Base-by-base conservation (phyloP, 1,140 invertebrate genomes). In the Listronotus oregonensis region DNA sequence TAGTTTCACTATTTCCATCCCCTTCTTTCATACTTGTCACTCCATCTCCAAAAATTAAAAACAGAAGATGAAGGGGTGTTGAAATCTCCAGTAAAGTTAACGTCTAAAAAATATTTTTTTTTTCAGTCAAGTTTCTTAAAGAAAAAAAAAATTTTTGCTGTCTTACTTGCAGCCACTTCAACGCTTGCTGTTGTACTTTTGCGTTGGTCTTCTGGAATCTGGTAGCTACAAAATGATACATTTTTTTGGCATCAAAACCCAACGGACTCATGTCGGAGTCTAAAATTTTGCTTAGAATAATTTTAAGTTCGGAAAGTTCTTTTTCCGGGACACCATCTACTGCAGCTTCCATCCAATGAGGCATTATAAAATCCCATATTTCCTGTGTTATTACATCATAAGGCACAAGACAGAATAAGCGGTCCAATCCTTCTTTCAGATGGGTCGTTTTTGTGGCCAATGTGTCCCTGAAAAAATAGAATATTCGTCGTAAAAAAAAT, bases 341-440 rank as follows among this genome's bases (percentile, higher is more conserved):
- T 68, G 99, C 95, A 0, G 95, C 93, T 82, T 99, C 95, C 88
- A 99, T 91, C 97, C 97, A 99, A 76, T 95, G 90, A 0, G 97
- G 96, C 93, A 99, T 99, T 10, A 98, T 93, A 76, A 93, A 91
- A 77, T 97, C 93, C 97, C 96, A 99, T 51, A 98, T 93, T 74
- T 97, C 92, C 56, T 93, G 87, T 1, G 93, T 95, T 62, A 99
- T 95, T 12, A 99, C 91, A 73, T 98, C 96, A 80, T 99, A 99
- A 0, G 97, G 97, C 17, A 98, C 95, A 34, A 99, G 81, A 77
- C 96, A 98, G 75, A 98, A 94, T 14, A 99, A 83, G 52, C 96
- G 78, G 75, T 93, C 92, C 18, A 96, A 82, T 0, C 94, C 97
- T 80, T 99, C 96, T 82, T 95, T 95, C 3, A 99, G 85, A 77